Conservation (phyloP, 2,797 vertebrate species). For the Synaphobranchus kaupii region DNA sequence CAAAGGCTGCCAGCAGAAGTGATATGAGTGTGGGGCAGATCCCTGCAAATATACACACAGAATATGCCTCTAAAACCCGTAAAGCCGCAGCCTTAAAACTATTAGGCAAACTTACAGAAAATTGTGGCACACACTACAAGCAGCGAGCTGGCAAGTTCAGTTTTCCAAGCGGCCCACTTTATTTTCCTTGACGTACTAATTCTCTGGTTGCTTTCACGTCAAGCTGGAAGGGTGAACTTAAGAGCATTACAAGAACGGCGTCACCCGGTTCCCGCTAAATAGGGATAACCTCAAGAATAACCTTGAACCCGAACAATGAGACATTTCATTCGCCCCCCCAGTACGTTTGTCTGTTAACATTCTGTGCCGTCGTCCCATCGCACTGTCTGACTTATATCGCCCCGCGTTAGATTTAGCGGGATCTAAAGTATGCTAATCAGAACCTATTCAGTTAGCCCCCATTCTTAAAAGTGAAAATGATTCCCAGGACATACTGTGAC, state of each 20-base stretch:
- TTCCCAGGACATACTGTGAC: conserved; percentile 79
- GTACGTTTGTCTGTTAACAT: conserved; percentile 67
- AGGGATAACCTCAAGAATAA: conserved; percentile 68
- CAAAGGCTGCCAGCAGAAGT: background rate
- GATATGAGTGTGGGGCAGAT: background rate
- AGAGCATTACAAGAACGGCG: background rate
- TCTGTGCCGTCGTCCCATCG: conserved; percentile 60
- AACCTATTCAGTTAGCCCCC: conserved; percentile 66
- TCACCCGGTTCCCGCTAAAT: background rate
- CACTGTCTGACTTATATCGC: conserved; percentile 68
- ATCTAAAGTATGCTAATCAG: conserved; percentile 78
- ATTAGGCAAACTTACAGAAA: background rate
- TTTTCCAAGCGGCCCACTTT: background rate
- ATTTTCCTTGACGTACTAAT: conserved; percentile 7
- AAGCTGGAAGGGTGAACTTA: conserved; percentile 12
- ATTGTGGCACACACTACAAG: background rate
- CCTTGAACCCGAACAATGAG: conserved; percentile 74
- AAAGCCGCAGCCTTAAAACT: background rate
- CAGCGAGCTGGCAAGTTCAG: background rate
- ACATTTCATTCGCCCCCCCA: conserved; percentile 60
- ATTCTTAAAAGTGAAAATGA: conserved; percentile 59
- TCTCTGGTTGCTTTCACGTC: background rate
- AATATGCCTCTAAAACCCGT: background rate
- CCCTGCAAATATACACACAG: background rate
- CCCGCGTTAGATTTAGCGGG: conserved; percentile 74